Conservation (phyloP, 2,888 invertebrate species). For the Rhingia rostrata region DNA sequence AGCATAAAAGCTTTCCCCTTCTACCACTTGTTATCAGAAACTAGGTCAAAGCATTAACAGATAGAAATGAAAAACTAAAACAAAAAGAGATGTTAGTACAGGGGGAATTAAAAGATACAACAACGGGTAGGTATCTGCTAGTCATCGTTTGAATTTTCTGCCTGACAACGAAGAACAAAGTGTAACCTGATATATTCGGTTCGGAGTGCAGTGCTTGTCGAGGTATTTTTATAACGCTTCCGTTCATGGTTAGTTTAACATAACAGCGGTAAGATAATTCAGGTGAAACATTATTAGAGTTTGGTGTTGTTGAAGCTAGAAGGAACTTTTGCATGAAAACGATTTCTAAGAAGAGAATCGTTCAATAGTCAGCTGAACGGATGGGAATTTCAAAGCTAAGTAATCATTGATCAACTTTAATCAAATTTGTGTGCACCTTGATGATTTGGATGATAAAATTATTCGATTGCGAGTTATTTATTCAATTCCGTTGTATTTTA, state of each 20-base stretch:
- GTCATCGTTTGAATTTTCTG: slow-evolving; percentile 45
- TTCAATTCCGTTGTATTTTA: too few species aligned
- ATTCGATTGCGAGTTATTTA: too few species aligned
- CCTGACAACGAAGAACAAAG: slow-evolving; percentile 56
- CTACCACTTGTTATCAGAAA: slow-evolving; percentile 39
- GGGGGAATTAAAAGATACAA: slow-evolving; percentile 5
- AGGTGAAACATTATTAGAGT: too few species aligned
- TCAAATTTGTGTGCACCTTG: too few species aligned
- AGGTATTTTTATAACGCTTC: slow-evolving; percentile 26
- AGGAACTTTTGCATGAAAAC: not conserved
- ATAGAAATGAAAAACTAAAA: slow-evolving; percentile 7
- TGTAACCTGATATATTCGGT: slow-evolving; percentile 27
- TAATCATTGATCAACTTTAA: too few species aligned
- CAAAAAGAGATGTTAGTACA: not conserved
- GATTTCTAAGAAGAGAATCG: too few species aligned
- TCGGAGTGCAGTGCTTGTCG: slow-evolving; percentile 21
- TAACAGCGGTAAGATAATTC: too few species aligned
- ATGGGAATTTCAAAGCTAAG: too few species aligned
- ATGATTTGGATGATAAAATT: too few species aligned
- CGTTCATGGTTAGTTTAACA: slow-evolving; percentile 6
- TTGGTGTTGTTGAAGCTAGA: not conserved
- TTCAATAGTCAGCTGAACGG: too few species aligned
- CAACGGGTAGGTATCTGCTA: not conserved
- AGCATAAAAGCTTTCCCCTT: slow-evolving; percentile 65
- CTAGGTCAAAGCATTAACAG: slow-evolving; percentile 64